Percentiles rank a stretch among this genome's conserved stretches.
These are phyloP conservation scores for Lagria hirta DNA, from an alignment of 2,888 invertebrate species.

Conservation along the genomic window DNA sequence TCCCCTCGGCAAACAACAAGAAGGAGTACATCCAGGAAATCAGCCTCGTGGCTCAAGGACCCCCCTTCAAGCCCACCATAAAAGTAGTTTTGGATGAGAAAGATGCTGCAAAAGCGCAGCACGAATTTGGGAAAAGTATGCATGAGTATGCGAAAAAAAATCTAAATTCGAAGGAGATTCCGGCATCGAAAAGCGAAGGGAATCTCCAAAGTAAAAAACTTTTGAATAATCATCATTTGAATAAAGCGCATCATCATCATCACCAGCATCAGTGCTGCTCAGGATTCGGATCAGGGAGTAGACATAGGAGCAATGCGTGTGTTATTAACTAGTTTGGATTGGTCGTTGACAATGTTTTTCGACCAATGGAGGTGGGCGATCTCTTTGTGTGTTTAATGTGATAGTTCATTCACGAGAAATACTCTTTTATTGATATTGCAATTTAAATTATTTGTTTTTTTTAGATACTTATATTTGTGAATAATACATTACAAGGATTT, in stretches of 20 bases:
- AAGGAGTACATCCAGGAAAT: constrained; percentile 26
- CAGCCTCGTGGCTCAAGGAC: constrained; percentile 27
- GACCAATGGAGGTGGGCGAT: constrained; percentile 8
- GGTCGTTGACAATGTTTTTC: constrained; percentile 16
- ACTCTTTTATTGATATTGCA: too few relatives aligned
- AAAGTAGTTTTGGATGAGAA: constrained; percentile 13
- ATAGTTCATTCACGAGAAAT: not conserved
- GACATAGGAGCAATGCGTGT: constrained; percentile 54
- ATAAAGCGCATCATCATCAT: constrained; percentile 30
- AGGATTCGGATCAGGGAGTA: constrained; percentile 52
- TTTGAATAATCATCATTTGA: constrained; percentile 40
- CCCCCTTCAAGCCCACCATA: constrained; percentile 22
- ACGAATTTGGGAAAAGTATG: constrained; percentile 44
- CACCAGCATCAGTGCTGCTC: constrained; percentile 56
- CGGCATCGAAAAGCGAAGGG: constrained; percentile 47
- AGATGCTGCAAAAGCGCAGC: constrained; percentile 21
- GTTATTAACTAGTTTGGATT: constrained; percentile 44
- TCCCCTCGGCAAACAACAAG: constrained; percentile 25
- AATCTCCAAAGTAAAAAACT: constrained; percentile 39
- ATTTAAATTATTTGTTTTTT: too few relatives aligned
- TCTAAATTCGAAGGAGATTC: constrained; percentile 27
- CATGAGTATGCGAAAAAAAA: constrained; percentile 41
- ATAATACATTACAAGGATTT: too few relatives aligned
- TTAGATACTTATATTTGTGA: too few relatives aligned
- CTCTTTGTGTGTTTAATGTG: constrained; percentile 6